Evolutionary conservation across 2,113 vertebrate genomes (phyloP), one percentile per base, ranked within the genome.

Genomic region (Halichoeres trimaculatus): DNA sequence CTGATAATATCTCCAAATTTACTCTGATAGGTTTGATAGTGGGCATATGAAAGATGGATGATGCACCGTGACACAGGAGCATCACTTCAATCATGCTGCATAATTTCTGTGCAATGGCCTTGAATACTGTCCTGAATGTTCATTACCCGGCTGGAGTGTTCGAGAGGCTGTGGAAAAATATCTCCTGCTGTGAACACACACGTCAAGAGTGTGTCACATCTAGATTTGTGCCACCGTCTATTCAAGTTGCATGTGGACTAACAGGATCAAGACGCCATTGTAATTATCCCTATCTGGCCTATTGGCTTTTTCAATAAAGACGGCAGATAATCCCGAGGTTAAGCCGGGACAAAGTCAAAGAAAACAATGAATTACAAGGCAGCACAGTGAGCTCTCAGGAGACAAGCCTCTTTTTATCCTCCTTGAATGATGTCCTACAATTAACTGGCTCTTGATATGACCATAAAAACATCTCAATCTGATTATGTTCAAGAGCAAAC

Each of bases 281-380:
- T 90, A 76, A 83, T 88, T 76, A 85, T 81, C 73, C 72, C 80
- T 67, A 83, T 85, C 68, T 82, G 57, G 19, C 50, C 62, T 35
- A 53, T 80, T 83, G 76, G 69, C 73, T 67, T 71, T 87, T 84
- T 85, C 77, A 82, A 64, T 58, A 78, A 77, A 61, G 66, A 63
- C 20, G 16, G 71, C 58, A 67, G 76, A 70, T 75, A 74, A 75
- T 76, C 63, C 68, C 19, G 62, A 69, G 70, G 78, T 81, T 68
- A 82, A 1, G 1, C 56, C 14, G 75, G 75, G 76, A 76, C 40
- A 55, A 73, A 69, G 34, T 79, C 69, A 78, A 45, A 84, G 67
- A 43, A 68, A 52, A 54, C n/a, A 20, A 64, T 71, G 47, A 84
- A 87, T 78, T 74, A 66, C 77, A 70, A 76, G 80, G 59, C 65